phyloP scores from a whole-genome alignment of 2,888 invertebrate species.

The Drosophila acutilabella region DNA sequence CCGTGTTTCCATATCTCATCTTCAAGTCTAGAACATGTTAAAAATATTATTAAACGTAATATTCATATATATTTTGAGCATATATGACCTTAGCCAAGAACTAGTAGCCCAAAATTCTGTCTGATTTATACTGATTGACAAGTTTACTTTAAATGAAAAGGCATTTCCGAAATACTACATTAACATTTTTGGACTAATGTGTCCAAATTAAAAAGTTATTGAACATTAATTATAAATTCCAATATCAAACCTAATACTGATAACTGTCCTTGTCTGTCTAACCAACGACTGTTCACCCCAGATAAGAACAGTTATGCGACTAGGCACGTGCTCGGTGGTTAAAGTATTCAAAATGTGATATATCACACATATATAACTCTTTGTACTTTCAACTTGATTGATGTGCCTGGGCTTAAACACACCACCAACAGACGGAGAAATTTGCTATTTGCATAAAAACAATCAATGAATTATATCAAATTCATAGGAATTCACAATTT shows the following conservation, averaged over 20 bases:
- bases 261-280: constrained; percentile 57
- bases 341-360: constrained; percentile 40
- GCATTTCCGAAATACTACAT: constrained; percentile 28
- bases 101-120: constrained; percentile 22
- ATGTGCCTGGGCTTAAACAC: constrained; percentile 25
- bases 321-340: constrained; percentile 53
- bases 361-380: constrained; percentile 28
- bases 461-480: constrained; percentile 21
- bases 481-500: constrained; percentile 15
- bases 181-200: constrained; percentile 41
- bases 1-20: constrained; percentile 38
- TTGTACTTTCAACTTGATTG: constrained; percentile 50
- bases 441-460: constrained; percentile 45
- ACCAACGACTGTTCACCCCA: constrained; percentile 55
- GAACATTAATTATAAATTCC: constrained; percentile 71
- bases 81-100: constrained; percentile 57
- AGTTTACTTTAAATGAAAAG: constrained; percentile 52
- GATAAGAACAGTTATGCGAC: constrained; percentile 49
- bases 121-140: constrained; percentile 57
- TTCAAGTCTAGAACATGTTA: constrained; percentile 41
- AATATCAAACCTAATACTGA: constrained; percentile 51
- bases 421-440: constrained; percentile 3
- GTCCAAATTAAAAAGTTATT: constrained; percentile 64
- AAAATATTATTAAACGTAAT: constrained; percentile 43
- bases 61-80: constrained; percentile 28